Conservation (phyloP, 2,113 vertebrate genomes). For the Symphodus melops region DNA sequence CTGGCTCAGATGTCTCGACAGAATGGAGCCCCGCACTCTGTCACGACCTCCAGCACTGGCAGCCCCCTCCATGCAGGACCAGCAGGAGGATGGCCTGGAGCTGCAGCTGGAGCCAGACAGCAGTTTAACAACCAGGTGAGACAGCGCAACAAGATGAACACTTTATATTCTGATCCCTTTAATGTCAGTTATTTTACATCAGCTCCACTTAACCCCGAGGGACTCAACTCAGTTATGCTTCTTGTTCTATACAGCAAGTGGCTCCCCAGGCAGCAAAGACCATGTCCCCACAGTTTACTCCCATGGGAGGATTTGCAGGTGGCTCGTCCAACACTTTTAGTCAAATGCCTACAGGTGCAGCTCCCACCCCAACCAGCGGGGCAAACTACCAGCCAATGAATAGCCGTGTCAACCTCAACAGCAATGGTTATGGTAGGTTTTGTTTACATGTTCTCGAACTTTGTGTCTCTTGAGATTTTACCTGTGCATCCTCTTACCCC, state of each 20-base stretch:
- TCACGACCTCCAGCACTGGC: constrained; percentile 68
- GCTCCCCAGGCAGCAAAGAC: constrained; percentile 79
- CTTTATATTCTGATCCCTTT: not conserved
- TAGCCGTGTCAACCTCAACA: constrained; percentile 63
- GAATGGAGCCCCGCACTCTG: constrained; percentile 79
- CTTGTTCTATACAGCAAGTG: constrained; percentile 68
- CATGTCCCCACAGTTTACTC: constrained; percentile 78
- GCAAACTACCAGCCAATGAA: constrained; percentile 78
- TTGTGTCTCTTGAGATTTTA: not conserved
- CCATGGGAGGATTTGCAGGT: constrained; percentile 77
- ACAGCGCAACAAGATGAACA: not conserved
- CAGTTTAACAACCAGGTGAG: constrained; percentile 91
- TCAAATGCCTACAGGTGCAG: constrained; percentile 78
- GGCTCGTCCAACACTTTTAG: constrained; percentile 77
- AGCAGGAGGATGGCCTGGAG: constrained; percentile 68
- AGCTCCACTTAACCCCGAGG: not conserved
- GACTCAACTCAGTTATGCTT: constrained; percentile 16
- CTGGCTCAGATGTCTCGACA: constrained; percentile 93
- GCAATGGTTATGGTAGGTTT: constrained; percentile 78
- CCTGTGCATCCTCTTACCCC: not conserved
- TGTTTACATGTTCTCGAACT: too few species aligned
- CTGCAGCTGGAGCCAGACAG: constrained; percentile 83
- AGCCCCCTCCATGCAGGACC: constrained; percentile 73
- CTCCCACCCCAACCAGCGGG: constrained; percentile 64
- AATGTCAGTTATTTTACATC: not conserved